Base-by-base conservation (phyloP, 1,140 invertebrate species). In the Drosophila pseudoananassae region DNA sequence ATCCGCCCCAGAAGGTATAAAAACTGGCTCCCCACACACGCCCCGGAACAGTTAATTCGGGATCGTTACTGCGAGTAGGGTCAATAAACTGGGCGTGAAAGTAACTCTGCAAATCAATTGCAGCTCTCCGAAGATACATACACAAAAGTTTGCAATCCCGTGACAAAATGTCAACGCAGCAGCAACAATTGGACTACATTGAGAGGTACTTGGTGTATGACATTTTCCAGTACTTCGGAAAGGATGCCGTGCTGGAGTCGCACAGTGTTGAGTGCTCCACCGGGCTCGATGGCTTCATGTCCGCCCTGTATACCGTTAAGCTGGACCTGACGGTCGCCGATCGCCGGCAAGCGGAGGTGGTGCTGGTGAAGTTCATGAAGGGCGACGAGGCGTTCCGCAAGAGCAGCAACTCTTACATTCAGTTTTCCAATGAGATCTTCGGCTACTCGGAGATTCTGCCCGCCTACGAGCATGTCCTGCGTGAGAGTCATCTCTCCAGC, bases 341-440 rank as follows among this genome's bases (percentile, higher is more conserved):
- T 27, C 55, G 76, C 23, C 47, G n/a, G 15, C 43, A 49, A 2
- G 40, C 59, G 10, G 68, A 85, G 51, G 33, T 88, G 54, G 58
- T 91, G 6, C 53, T 91, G 45, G 82, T 79, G 1, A 91, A 91
- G 60, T 90, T 91, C 38, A 91, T 91, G 90, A 90, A 88, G 64
- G 89, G 90, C 27, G 69, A 64, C n/a, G 54, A 66, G 5, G 60
- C 64, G 12, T 91, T 91, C 36, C 79, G 90, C 0, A 68, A 70
- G 38, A 72, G 72, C 3, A 85, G 85, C 53, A 82, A 81, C 45
- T 90, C 88, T 8, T 90, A 90, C 54, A 76, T 66, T 1, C 90
- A 91, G 59, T 91, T 90, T 52, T 71, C 82, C 55, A 91, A 91
- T 59, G 90, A 91, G 47, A 52, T 78, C 10, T 91, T 78, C 49